Conservation (phyloP, 2,888 invertebrate species). For the Iphiclides podalirius region DNA sequence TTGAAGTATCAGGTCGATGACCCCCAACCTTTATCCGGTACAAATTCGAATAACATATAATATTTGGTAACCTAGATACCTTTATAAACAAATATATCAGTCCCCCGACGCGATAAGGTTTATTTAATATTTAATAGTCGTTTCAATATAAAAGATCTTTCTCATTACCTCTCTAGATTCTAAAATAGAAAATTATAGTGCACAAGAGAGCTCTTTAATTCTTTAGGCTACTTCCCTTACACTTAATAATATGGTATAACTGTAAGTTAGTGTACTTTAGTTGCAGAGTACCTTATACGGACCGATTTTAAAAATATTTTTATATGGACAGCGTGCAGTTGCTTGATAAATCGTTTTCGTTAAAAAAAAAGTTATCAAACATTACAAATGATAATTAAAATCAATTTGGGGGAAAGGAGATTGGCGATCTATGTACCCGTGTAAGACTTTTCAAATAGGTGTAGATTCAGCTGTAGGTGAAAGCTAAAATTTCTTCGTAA, state of each 20-base stretch:
- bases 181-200: constrained; percentile 69
- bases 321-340: constrained; percentile 21
- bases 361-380: neutral
- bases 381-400: neutral
- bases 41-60: constrained; percentile 58
- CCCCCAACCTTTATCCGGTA: constrained; percentile 56
- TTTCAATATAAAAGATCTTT: constrained; percentile 56
- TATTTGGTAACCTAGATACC: constrained; percentile 53
- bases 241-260: constrained; percentile 31
- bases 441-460: too few species aligned
- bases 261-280: constrained; percentile 31
- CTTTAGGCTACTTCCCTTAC: constrained; percentile 30
- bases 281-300: constrained; percentile 33
- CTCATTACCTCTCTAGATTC: constrained; percentile 67
- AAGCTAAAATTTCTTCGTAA: too few species aligned
- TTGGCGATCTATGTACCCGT: too few species aligned
- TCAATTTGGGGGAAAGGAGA: too few species aligned
- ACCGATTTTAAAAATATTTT: constrained; percentile 44
- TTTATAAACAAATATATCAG: constrained; percentile 51
- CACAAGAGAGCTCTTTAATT: constrained; percentile 52
- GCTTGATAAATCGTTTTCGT: constrained; percentile 26
- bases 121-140: constrained; percentile 61
- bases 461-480: too few species aligned
- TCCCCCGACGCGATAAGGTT: constrained; percentile 60
- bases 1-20: constrained; percentile 41